Evolutionary conservation across 2,797 vertebrate species (phyloP), one percentile per base, ranked within the genome.

Genomic region (Triplophysa yarkandensis): DNA sequence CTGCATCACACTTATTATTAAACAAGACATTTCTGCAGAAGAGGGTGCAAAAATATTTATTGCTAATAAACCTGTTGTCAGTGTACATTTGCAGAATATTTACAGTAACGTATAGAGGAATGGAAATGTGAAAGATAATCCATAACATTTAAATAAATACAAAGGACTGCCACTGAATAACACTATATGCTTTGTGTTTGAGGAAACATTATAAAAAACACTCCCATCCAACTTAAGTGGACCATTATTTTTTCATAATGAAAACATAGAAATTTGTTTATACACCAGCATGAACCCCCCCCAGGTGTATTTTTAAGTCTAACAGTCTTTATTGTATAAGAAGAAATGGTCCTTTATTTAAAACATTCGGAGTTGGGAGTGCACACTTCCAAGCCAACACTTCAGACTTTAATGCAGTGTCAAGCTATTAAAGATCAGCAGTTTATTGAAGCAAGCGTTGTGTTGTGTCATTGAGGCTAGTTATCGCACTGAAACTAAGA

Each of bases 41-140:
- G 89, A 91, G 91, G 93, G 92, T 94, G 93, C 92, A 94, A 94
- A 94, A 94, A 93, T 94, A 94, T 93, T 94, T 94, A 94, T 93
- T 94, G 92, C 93, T 93, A 93, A 92, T 93, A 94, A 93, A 94
- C 91, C 87, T 92, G 91, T 90, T 85, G 91, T 92, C 92, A 92
- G 90, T 92, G 91, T 92, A 92, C 91, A 93, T 90, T 90, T 92
- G 90, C 87, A 89, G 90, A 90, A 89, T 93, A 94, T 94, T 93
- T 94, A 94, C 93, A 94, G 88, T 87, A 90, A 90, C 86, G 87
- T 91, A 92, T 89, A 91, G 87, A 89, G 87, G 86, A 89, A 88
- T 88, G 89, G 88, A 88, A 89, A 90, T 83, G 90, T 90, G 88
- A 90, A 90, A 87, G 85, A 91, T 88, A 82, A 88, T 88, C 88